phyloP scores from a whole-genome alignment of 2,888 invertebrate species.

The Flexamia atlantica region DNA sequence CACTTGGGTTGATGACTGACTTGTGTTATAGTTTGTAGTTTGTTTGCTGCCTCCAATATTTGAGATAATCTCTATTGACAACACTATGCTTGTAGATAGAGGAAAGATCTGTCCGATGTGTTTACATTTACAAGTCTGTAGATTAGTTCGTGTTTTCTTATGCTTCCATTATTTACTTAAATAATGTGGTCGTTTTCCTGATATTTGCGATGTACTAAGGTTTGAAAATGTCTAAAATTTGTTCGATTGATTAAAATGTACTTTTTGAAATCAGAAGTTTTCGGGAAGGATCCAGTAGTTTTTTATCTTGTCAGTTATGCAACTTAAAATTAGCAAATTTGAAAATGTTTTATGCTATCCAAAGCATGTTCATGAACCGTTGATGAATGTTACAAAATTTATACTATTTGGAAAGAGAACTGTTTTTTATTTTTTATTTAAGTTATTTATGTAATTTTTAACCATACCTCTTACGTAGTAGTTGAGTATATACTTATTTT shows the following conservation, averaged over 20 bases:
- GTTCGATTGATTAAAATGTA: background rate
- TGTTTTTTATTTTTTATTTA: no score
- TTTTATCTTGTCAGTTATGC: background rate
- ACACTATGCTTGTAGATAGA: conserved; percentile 55
- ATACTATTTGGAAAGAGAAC: no score
- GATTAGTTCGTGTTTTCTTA: conserved; percentile 41
- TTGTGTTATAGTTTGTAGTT: conserved; percentile 55
- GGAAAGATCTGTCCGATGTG: conserved; percentile 25
- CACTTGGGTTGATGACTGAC: conserved; percentile 14
- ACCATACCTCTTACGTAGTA: no score
- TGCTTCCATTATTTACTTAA: conserved; percentile 25
- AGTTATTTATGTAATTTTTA: no score
- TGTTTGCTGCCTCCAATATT: conserved; percentile 53
- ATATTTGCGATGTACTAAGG: background rate
- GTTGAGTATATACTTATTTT: no score
- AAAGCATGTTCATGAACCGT: background rate
- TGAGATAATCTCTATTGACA: conserved; percentile 12
- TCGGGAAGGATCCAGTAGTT: background rate
- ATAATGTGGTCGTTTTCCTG: conserved; percentile 3
- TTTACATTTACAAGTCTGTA: conserved; percentile 30
- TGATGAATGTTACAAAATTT: no score
- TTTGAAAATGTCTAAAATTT: background rate
- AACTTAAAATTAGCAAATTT: background rate
- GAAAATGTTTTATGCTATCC: background rate
- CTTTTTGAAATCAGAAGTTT: background rate